Conservation (phyloP, 2,888 invertebrate genomes). For the Stenotaenia linearis region DNA sequence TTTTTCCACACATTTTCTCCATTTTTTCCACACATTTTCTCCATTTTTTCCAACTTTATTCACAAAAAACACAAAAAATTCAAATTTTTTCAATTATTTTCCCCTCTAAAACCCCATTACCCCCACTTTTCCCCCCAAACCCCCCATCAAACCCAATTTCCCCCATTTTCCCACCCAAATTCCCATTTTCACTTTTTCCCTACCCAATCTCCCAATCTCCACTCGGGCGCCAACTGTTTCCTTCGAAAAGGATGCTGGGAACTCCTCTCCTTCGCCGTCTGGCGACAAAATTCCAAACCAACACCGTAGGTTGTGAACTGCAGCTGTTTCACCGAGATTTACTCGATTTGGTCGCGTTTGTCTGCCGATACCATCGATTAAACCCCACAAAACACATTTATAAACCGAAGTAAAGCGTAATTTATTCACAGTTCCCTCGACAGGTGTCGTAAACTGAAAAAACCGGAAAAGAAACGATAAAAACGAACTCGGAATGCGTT, state of each 20-base stretch:
- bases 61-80: not conserved
- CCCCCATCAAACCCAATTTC: too few species aligned
- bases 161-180: too few species aligned
- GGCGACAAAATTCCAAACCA: not conserved
- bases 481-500: not conserved
- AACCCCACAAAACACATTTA: not conserved
- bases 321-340: not conserved
- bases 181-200: not conserved
- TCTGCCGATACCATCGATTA: not conserved
- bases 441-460: not conserved
- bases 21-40: not conserved
- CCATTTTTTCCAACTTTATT: not conserved
- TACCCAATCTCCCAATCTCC: not conserved
- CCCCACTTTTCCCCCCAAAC: too few species aligned
- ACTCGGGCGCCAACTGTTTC: conserved; percentile 2
- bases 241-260: not conserved
- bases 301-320: not conserved
- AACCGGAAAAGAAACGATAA: too few species aligned
- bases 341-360: too few species aligned
- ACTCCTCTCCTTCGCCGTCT: not conserved
- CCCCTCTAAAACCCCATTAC: too few species aligned
- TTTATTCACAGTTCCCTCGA: not conserved
- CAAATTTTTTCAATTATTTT: not conserved
- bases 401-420: too few species aligned
- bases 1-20: not conserved